Percentiles rank a stretch among this genome's conserved stretches.
Evolutionary conservation across 2,888 invertebrate species (phyloP).

Genomic region (Megaustenia siamemsis): DNA sequence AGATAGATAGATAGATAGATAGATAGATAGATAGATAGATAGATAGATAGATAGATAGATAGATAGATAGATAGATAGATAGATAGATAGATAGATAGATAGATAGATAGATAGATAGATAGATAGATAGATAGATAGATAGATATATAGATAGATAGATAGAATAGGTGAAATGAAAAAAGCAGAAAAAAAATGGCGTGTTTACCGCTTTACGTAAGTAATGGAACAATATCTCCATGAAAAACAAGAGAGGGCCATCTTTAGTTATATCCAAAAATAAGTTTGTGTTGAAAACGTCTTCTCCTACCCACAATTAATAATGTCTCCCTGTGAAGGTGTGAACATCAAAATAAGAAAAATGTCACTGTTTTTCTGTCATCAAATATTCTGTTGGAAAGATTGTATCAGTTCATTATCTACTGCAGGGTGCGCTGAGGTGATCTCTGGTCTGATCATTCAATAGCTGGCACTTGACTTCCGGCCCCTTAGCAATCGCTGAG

Average conservation of each 20-base stretch:
- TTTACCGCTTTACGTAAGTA: no score
- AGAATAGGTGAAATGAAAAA: not conserved
- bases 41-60: not conserved
- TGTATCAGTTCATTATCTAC: not conserved
- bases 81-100: no score
- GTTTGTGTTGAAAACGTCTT: no score
- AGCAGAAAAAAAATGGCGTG: not conserved
- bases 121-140: no score
- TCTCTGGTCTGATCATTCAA: not conserved
- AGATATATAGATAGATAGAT: no score
- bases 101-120: no score
- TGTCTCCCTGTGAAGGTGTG: not conserved
- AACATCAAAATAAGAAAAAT: not conserved
- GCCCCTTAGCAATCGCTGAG: not conserved
- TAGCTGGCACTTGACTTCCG: not conserved
- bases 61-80: not conserved
- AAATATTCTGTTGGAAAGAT: not conserved
- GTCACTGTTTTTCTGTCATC: not conserved
- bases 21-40: not conserved
- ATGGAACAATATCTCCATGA: no score
- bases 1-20: not conserved
- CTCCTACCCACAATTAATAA: not conserved
- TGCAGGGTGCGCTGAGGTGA: not conserved
- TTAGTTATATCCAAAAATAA: no score
- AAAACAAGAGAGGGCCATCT: no score